Evolutionary conservation across 2,888 invertebrate genomes (phyloP), one percentile per base, ranked within the genome.

Genomic region (Hemistola chrysoprasaria): DNA sequence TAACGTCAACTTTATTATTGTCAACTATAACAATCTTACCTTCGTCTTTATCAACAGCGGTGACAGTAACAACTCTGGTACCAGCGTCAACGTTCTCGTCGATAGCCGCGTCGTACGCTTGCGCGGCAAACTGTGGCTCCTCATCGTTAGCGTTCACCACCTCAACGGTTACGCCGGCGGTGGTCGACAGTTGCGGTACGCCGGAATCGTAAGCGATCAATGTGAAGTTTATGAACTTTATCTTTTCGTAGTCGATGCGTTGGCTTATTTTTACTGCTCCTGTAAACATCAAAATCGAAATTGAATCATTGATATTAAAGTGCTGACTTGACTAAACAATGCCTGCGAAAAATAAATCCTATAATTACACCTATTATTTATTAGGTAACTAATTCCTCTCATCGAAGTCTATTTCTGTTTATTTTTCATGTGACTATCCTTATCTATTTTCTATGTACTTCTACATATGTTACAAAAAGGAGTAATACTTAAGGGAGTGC

Each of bases 71-170:
- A 0, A 97, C 92, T 2, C 90, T 90, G 0, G 95, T 95, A 0
- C 94, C 95, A 0, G 90, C 90, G 0, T 92, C 90, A 0, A 95
- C 91, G 65, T 97, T 95, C 74, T 97, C 97, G 0, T 91, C 84
- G 1, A 97, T 90, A 0, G 91, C 90, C 0, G 93, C 94, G 37
- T 92, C 91, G 65, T 97, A 97, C 4, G 83, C 78, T 8, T 82
- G 78, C 46, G 92, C 90, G 0, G 90, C 88, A 72, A 98, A 98
- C 30, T 90, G 87, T 0, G 98, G 98, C 65, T 94, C 93, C 66
- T 96, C 95, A 62, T 98, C 97, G 60, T 98, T 98, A 0, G 95
- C 91, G 68, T 98, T 97, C 21, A 92, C 86, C 1, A 98, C 90
- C 4, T 92, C 92, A 0, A 98, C 95, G 3, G 90, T 90, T 0